Evolutionary conservation across 2,113 vertebrate genomes (phyloP).

Genomic region (Anhinga rufa): DNA sequence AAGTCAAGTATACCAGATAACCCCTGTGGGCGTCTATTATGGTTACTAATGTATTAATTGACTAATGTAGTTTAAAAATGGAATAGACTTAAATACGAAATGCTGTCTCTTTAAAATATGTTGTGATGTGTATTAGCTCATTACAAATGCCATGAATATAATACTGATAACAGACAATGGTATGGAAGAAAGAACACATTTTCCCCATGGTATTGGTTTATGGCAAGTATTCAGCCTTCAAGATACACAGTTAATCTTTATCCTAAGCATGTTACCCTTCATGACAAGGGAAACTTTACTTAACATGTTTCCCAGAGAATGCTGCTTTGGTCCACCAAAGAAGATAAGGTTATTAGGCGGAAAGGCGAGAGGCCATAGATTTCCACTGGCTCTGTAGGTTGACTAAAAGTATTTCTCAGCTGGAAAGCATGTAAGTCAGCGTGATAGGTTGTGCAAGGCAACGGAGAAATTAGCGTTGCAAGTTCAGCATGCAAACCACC

Average conservation of each 20-base stretch:
- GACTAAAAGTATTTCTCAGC: neutral
- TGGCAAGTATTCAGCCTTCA: neutral
- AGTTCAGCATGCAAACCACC: neutral
- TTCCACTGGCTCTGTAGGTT: neutral
- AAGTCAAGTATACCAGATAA: neutral
- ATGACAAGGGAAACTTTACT: neutral
- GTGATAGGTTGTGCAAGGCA: neutral
- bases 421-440: neutral
- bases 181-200: neutral
- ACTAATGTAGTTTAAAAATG: neutral
- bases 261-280: neutral
- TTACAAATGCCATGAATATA: neutral
- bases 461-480: neutral
- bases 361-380: neutral
- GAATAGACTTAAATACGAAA: neutral
- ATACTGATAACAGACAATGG: neutral
- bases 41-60: neutral
- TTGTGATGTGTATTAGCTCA: neutral
- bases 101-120: neutral
- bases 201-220: neutral
- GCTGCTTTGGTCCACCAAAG: neutral
- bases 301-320: neutral
- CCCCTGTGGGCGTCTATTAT: neutral
- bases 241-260: neutral
- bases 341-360: neutral